Evolutionary conservation across 2,888 invertebrate genomes (phyloP).

Genomic region (Clanis bilineata): DNA sequence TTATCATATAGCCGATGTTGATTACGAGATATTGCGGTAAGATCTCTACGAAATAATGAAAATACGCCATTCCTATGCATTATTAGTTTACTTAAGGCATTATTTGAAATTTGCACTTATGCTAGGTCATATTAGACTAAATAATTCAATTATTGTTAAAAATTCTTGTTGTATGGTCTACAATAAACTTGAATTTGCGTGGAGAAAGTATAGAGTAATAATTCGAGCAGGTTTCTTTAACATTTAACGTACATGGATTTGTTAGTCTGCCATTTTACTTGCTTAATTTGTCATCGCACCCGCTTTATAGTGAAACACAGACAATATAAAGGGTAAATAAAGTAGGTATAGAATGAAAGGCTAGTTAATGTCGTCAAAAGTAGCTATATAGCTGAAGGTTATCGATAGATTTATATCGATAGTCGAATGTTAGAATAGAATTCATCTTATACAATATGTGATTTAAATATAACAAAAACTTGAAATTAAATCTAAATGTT

Average conservation of each 20-base stretch:
- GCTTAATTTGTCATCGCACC: background rate
- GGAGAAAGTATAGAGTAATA: background rate
- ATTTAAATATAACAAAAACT: background rate
- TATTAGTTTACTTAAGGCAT: conserved; percentile 19
- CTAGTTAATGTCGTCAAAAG: background rate
- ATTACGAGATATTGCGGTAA: background rate
- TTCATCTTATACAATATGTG: background rate
- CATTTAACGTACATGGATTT: background rate
- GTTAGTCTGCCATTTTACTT: background rate
- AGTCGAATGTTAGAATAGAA: background rate
- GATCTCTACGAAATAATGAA: conserved; percentile 13
- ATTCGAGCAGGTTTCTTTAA: background rate
- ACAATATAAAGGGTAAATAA: background rate
- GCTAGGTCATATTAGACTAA: conserved; percentile 20
- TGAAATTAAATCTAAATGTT: conserved; percentile 28
- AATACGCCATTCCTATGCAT: conserved; percentile 23
- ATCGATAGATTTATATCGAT: background rate
- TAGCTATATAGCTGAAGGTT: background rate
- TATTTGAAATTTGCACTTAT: conserved; percentile 31
- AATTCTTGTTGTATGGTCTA: background rate
- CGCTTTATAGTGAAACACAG: conserved; percentile 8
- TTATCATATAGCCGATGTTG: background rate
- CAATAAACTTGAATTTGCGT: background rate
- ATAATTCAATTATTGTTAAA: background rate
- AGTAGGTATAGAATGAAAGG: background rate